Evolutionary conservation across 2,888 invertebrate species (phyloP), one percentile per base, ranked within the genome.

Genomic region (Lamellibrachia columna): DNA sequence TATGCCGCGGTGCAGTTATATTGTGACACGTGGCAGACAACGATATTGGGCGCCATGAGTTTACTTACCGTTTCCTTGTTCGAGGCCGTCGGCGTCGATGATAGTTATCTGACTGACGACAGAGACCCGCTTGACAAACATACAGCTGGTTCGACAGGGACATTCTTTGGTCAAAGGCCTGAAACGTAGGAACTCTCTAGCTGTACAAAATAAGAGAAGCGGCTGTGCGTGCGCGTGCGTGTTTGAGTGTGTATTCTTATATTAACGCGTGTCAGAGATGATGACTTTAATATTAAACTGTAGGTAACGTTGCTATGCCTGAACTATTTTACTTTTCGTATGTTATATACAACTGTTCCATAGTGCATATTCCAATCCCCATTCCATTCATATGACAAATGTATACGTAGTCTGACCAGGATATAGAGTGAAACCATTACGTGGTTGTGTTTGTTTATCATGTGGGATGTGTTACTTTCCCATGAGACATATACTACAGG

Each of bases 71-170:
- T 75, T 75, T 15, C 75, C n/a, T 75, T 75, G 75, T 75, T 75
- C 75, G 22, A 75, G 22, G 75, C 75, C 75, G 75, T 75, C 75
- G n/a, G 75, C 75, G 75, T 75, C 75, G 3, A 75, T 75, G 75
- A 75, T 75, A 22, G 75, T 75, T 75, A 75, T 75, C n/a, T 75
- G 75, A n/a, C 75, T 75, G 75, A 75, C 75, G 75, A 75, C 75
- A 75, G 22, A 75, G 75, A 75, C 75, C 4, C 75, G 75, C 7
- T 75, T 75, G 75, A 75, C 22, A 75, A 75, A 75, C 22, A 75
- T 15, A 75, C 75, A 75, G 75, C 75, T 75, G 4, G 75, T 75
- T 75, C 75, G 75, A n/a, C 75, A 75, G n/a, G 75, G 75, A 75
- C 75, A 75, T 15, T 75, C 75, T 15, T 75, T 75, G 75, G 75